phyloP scores from a whole-genome alignment of 2,888 invertebrate species.

The Gymnoscelis rufifasciata region DNA sequence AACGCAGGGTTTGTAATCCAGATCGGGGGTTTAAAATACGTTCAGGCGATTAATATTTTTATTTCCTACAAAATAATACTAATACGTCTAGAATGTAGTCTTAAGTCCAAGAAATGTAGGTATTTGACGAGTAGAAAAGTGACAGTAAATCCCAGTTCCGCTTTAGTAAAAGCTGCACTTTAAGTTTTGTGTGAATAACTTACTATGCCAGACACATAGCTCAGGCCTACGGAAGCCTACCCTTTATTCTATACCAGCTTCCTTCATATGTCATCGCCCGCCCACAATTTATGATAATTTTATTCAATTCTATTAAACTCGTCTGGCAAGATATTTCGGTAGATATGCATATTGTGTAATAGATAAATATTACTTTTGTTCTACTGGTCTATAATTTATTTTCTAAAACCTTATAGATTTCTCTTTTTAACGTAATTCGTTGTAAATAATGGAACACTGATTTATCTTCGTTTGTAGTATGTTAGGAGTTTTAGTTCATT shows the following conservation, averaged over 20 bases:
- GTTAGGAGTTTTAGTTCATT: no score
- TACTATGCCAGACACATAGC: constrained; percentile 16
- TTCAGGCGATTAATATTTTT: no score
- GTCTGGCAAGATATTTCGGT: constrained; percentile 8
- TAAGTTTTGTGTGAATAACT: constrained; percentile 1
- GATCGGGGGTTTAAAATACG: no score
- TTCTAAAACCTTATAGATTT: not conserved
- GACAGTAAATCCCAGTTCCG: no score
- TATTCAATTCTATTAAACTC: constrained; percentile 16
- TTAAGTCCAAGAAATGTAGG: no score
- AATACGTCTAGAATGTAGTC: no score
- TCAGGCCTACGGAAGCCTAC: constrained; percentile 24
- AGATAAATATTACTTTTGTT: not conserved
- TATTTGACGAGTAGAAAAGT: no score
- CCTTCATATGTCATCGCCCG: constrained; percentile 12
- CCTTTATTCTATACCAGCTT: constrained; percentile 24
- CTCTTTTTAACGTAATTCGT: not conserved
- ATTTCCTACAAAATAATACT: no score
- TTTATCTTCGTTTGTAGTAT: no score
- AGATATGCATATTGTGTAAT: constrained; percentile 4
- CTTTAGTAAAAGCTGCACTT: not conserved
- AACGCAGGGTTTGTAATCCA: no score
- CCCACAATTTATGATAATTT: constrained; percentile 22
- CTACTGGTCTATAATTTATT: not conserved
- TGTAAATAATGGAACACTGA: no score